Evolutionary conservation across 2,888 invertebrate genomes (phyloP), one percentile per base, ranked within the genome.

Genomic region (Parasteatoda lunata): DNA sequence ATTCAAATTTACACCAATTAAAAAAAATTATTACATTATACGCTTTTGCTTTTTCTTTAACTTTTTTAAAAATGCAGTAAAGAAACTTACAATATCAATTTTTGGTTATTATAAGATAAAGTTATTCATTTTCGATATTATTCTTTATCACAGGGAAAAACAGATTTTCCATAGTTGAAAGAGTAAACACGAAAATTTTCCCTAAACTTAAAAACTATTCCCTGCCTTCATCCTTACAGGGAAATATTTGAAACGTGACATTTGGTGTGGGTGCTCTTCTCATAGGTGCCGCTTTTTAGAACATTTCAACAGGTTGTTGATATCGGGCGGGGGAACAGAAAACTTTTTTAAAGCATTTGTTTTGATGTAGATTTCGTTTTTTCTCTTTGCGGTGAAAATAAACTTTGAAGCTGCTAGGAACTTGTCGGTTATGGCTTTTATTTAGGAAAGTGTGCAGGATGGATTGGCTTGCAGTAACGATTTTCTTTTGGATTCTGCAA

Each of bases 391-490:
- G 65, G n/a, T 15, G 59, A 59, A n/a, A 59, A 7, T 59, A 66
- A 64, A 76, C 49, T 49, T 68, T 75, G 54, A 9, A 45, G 47
- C 54, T 30, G 73, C 30, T 54, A 70, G 9, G 68, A 52, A 71
- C 65, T 30, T 47, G 47, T 48, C 73, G 45, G 77, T 52, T 13
- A 73, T 68, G 48, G 68, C 48, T 47, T 54, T 13, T 51, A 49
- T 68, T 48, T 66, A 48, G 64, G 45, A 48, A 64, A 51, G 51
- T 1, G 71, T n/a, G 15, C 73, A 75, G 8, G 68, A 78, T 78
- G 84, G 69, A 64, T 51, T 73, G 84, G 73, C 69, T 79, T 65
- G 65, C 75, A n/a, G 73, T 73, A 9, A 68, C 78, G 30, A 64
- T 73, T 9, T 84, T 73, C 13, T 69, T 69, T 73, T 59, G 78